Conservation (phyloP, 1,140 invertebrate species). For the Eriosoma lanigerum region DNA sequence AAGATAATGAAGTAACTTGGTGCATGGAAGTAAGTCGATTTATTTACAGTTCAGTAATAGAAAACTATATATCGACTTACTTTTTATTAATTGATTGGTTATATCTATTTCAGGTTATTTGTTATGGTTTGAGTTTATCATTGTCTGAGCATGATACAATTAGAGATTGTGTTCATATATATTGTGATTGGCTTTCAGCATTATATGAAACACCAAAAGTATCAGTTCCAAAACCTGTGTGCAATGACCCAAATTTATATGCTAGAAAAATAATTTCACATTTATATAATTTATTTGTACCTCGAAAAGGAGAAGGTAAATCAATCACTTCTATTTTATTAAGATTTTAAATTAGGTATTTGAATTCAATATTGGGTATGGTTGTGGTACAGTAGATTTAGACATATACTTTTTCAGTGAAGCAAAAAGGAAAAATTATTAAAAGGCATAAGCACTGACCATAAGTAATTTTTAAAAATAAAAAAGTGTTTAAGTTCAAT, state of each 20-base stretch:
- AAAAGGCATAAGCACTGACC: too few relatives aligned
- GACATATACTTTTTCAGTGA: too few relatives aligned
- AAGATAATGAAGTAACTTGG: slow-evolving; percentile 85
- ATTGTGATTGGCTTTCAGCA: slow-evolving; percentile 94
- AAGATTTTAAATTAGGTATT: too few relatives aligned
- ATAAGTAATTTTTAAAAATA: too few relatives aligned
- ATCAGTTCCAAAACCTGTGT: slow-evolving; percentile 81
- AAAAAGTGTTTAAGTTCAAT: too few relatives aligned
- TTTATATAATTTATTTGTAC: slow-evolving; percentile 93
- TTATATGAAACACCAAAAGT: slow-evolving; percentile 78
- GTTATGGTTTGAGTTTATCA: slow-evolving; percentile 87
- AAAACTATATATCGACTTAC: background rate
- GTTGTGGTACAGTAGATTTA: too few relatives aligned
- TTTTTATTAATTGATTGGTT: background rate
- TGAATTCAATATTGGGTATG: too few relatives aligned
- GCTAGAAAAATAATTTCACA: slow-evolving; percentile 88
- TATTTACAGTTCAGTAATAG: background rate
- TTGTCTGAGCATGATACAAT: slow-evolving; percentile 89
- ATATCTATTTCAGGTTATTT: slow-evolving; percentile 69
- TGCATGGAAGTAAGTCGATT: slow-evolving; percentile 72
- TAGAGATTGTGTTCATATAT: slow-evolving; percentile 93
- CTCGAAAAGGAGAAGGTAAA: slow-evolving; percentile 87
- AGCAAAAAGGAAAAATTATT: too few relatives aligned
- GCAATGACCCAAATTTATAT: slow-evolving; percentile 88
- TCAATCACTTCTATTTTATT: too few relatives aligned